A percentile compares a stretch with the other conserved stretches of the same genome.
These are phyloP conservation scores for Capromys pilorides DNA, from an alignment of 2,797 vertebrate species.

Conservation along the genomic window DNA sequence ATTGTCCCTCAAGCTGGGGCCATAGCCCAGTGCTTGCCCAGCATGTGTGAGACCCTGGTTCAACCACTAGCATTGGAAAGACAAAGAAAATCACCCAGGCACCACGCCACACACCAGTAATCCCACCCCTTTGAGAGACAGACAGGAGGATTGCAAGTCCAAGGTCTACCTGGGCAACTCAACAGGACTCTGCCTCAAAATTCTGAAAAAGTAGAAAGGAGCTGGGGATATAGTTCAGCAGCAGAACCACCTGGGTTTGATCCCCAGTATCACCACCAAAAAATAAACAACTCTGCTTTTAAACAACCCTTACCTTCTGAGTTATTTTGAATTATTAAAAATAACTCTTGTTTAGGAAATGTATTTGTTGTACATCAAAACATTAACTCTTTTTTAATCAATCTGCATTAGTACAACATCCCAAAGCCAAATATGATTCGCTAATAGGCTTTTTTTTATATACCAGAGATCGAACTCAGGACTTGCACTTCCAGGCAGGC, in stretches of 20 bases:
- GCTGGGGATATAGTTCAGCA: background rate
- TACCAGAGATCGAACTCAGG: too few species aligned
- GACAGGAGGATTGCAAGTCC: background rate
- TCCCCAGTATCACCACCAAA: background rate
- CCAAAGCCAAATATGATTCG: conserved; percentile 43
- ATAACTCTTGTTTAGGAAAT: conserved; percentile 1
- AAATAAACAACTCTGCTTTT: background rate
- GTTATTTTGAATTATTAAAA: conserved; percentile 19
- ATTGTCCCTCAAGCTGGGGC: background rate
- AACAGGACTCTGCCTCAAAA: background rate
- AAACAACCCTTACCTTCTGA: background rate
- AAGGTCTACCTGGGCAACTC: background rate
- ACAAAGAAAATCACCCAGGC: background rate
- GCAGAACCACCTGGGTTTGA: background rate
- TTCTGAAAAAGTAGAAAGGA: background rate
- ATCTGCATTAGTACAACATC: conserved; percentile 5
- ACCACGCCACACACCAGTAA: background rate
- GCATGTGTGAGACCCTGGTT: background rate
- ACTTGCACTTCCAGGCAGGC: too few species aligned
- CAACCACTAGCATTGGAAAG: background rate
- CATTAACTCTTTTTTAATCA: conserved; percentile 15
- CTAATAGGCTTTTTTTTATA: background rate
- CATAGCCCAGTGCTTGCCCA: background rate
- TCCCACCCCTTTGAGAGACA: background rate
- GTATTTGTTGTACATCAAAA: conserved; percentile 31